Percentiles rank a stretch among this genome's conserved stretches.
phyloP scores from a whole-genome alignment of 2,113 vertebrate genomes.

The Erinaceus europaeus region DNA sequence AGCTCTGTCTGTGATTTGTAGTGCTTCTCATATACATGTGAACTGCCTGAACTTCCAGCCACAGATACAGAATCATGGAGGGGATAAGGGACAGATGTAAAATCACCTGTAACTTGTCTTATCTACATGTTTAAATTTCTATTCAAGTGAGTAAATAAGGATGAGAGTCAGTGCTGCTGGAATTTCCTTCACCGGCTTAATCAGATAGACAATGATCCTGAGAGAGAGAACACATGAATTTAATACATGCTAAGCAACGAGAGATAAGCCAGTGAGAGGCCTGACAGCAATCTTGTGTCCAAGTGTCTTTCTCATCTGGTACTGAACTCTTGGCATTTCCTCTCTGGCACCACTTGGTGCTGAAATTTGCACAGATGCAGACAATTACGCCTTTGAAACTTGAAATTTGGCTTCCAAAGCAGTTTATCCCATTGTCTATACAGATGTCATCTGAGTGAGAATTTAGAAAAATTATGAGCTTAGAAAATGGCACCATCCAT shows the following conservation, averaged over 20 bases:
- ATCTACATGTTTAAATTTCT: neutral
- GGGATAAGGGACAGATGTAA: neutral
- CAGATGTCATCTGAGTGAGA: slow-evolving; percentile 46
- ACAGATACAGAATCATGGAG: neutral
- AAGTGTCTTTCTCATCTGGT: neutral
- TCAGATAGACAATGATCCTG: neutral
- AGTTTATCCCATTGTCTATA: slow-evolving; percentile 44
- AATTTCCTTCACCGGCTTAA: neutral
- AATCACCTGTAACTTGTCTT: neutral
- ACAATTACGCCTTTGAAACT: slow-evolving; percentile 40
- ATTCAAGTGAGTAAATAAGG: neutral
- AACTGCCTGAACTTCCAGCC: neutral
- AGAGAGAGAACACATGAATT: neutral
- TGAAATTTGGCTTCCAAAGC: slow-evolving; percentile 45
- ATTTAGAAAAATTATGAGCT: slow-evolving; percentile 41
- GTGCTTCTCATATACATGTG: neutral
- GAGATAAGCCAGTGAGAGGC: neutral
- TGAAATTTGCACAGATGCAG: slow-evolving; percentile 68
- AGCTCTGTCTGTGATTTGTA: neutral
- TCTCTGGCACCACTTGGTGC: neutral
- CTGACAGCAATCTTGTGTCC: fast-evolving
- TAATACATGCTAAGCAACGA: neutral
- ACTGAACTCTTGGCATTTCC: neutral
- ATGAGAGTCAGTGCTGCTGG: neutral
- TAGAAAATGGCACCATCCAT: neutral